These are phyloP conservation scores for Crotalus horridus DNA, from an alignment of 2,113 vertebrate genomes.

Conservation along the genomic window DNA sequence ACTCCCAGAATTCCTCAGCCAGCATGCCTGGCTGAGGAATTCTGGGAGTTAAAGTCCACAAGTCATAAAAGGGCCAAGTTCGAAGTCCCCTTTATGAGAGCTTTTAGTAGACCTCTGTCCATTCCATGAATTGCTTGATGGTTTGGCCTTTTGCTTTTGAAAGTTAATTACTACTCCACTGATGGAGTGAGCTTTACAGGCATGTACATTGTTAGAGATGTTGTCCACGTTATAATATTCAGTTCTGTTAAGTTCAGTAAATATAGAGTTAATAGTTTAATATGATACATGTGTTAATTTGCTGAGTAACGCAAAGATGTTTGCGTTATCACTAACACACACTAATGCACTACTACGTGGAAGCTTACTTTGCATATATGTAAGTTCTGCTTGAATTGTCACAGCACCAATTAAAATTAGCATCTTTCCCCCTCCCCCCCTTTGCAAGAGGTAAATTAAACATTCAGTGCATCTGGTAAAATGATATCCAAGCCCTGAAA, in stretches of 20 bases:
- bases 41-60: too few species aligned
- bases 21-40: too few species aligned
- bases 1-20: too few species aligned
- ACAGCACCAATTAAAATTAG: not conserved
- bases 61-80: too few species aligned
- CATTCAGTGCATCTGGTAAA: not conserved
- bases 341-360: not conserved
- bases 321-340: not conserved
- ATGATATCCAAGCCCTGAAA: not conserved
- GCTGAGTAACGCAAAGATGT: not conserved
- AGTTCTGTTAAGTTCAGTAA: not conserved
- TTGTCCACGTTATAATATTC: not conserved
- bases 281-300: not conserved
- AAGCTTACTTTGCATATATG: not conserved
- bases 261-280: not conserved
- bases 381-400: not conserved
- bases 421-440: too few species aligned
- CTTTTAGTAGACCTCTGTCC: not conserved
- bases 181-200: not conserved
- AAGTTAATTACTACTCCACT: conserved; percentile 17
- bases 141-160: not conserved
- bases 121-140: not conserved
- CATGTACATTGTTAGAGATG: not conserved
- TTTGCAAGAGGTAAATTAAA: not conserved
- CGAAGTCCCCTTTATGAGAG: not conserved